A percentile compares a stretch with the other conserved stretches of the same genome.
Evolutionary conservation across 2,888 invertebrate species (phyloP).

Genomic region (Adineta ricciae): DNA sequence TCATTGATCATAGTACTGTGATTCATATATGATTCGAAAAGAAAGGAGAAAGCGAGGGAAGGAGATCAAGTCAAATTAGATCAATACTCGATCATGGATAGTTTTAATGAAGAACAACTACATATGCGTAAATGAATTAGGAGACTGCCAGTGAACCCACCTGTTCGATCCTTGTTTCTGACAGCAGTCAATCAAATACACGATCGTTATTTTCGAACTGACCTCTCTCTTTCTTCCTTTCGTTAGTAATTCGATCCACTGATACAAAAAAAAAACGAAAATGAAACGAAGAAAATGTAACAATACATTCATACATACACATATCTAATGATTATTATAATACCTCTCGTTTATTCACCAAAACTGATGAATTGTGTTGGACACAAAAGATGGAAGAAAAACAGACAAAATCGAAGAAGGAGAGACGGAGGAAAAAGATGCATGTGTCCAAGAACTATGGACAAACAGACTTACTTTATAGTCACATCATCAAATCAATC

Average conservation of each 20-base stretch:
- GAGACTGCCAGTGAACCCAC: background rate
- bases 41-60: background rate
- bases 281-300: background rate
- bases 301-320: background rate
- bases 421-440: background rate
- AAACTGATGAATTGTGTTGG: background rate
- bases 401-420: background rate
- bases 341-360: background rate
- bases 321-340: background rate
- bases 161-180: background rate
- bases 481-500: slow-evolving; percentile 15
- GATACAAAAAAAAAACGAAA: background rate
- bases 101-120: background rate
- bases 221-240: background rate
- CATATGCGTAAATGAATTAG: background rate
- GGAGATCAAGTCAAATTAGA: background rate
- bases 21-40: background rate
- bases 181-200: background rate
- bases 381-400: background rate
- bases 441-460: background rate
- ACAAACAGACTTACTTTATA: background rate
- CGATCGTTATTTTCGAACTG: background rate
- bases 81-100: background rate
- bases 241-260: background rate
- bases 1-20: background rate